These are phyloP conservation scores for Trochalopteron elliotii DNA, from an alignment of 2,113 vertebrate genomes.

Conservation along the genomic window DNA sequence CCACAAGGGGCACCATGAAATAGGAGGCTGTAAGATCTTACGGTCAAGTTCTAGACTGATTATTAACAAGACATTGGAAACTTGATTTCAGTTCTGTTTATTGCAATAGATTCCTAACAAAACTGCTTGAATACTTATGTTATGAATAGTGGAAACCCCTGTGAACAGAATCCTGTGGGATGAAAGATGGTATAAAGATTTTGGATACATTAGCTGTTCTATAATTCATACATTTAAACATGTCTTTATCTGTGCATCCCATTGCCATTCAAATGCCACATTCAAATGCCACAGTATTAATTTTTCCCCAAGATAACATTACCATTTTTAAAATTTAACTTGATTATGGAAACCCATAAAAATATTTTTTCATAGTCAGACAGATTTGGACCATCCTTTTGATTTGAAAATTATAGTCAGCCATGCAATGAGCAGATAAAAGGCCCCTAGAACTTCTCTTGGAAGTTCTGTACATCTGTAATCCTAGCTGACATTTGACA, in stretches of 20 bases:
- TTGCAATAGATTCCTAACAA: neutral
- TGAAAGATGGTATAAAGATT: neutral
- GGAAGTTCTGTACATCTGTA: neutral
- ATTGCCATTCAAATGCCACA: neutral
- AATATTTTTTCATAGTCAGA: neutral
- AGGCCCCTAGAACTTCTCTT: constrained; percentile 1
- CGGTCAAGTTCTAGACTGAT: neutral
- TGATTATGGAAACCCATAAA: neutral
- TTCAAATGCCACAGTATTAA: neutral
- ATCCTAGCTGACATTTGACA: constrained; percentile 15
- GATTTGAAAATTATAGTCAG: neutral
- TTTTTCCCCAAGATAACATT: neutral
- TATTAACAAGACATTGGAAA: neutral
- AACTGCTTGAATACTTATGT: neutral
- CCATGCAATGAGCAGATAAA: constrained; percentile 8
- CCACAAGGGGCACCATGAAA: fast-evolving
- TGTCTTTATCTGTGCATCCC: neutral
- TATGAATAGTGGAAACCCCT: neutral
- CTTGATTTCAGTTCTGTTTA: neutral
- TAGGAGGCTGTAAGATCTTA: neutral
- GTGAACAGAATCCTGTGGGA: neutral
- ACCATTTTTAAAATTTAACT: neutral
- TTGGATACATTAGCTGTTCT: neutral
- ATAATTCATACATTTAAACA: neutral
- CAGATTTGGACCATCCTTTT: neutral